These are phyloP conservation scores for Enteromius radiatus DNA, from an alignment of 2,797 vertebrate species.

Conservation along the genomic window DNA sequence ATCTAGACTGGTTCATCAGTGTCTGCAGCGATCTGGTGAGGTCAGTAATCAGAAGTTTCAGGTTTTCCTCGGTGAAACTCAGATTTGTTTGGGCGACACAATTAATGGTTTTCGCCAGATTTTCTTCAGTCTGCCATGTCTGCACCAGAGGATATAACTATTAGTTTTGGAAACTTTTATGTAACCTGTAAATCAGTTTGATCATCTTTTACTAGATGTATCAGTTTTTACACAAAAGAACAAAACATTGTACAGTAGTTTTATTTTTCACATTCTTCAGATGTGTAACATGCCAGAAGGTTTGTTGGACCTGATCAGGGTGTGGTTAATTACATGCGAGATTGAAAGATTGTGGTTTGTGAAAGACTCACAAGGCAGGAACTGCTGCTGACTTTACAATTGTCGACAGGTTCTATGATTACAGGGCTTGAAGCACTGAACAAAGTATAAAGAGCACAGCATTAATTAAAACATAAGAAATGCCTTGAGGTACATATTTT, in stretches of 20 bases:
- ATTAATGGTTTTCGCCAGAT: conserved; percentile 18
- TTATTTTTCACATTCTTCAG: conserved; percentile 17
- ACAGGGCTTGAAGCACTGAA: background rate
- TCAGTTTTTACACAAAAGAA: background rate
- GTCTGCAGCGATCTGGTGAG: background rate
- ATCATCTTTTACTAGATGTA: background rate
- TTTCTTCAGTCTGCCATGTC: conserved; percentile 9
- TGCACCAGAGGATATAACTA: background rate
- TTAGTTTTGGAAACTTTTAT: background rate
- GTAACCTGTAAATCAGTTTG: background rate
- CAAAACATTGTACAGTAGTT: background rate
- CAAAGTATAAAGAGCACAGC: background rate
- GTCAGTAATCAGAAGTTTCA: conserved; percentile 11
- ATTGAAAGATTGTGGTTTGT: background rate
- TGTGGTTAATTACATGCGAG: background rate
- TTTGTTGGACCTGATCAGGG: background rate
- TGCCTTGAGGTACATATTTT: background rate
- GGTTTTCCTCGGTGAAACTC: conserved; percentile 30
- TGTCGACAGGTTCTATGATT: background rate
- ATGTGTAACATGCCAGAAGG: background rate
- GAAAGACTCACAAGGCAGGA: conserved; percentile 47
- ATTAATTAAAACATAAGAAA: background rate
- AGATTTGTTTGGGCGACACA: conserved; percentile 44
- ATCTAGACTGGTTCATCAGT: background rate
- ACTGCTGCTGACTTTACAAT: conserved; percentile 24